Conservation (phyloP, 2,888 invertebrate species). For the Polyommatus icarus region DNA sequence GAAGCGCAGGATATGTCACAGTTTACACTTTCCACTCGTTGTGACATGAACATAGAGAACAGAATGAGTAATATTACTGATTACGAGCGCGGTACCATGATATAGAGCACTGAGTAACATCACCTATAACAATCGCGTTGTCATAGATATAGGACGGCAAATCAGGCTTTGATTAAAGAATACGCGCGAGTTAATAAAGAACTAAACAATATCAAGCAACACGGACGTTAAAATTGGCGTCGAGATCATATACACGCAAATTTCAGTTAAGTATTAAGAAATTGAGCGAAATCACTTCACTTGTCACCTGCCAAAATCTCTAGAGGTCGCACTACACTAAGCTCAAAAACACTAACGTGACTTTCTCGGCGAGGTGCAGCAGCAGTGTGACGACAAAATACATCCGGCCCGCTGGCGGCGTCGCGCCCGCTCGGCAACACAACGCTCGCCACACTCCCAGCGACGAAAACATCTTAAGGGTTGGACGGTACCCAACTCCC, state of each 20-base stretch:
- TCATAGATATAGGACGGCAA: too few species aligned
- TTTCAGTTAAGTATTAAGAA: too few species aligned
- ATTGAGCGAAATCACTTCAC: neutral
- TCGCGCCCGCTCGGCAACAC: slow-evolving; percentile 54
- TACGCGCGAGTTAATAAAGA: too few species aligned
- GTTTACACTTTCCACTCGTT: neutral
- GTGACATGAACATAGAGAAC: neutral
- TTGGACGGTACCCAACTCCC: slow-evolving; percentile 65
- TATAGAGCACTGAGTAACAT: neutral
- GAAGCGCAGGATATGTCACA: neutral
- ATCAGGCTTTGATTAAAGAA: too few species aligned
- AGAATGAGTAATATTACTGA: neutral
- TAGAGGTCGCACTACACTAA: neutral
- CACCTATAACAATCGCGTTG: too few species aligned
- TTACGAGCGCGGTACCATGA: neutral
- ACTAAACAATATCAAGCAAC: neutral
- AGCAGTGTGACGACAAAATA: slow-evolving; percentile 53
- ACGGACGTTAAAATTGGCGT: neutral
- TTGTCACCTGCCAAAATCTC: neutral
- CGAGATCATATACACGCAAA: neutral
- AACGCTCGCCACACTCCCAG: slow-evolving; percentile 63
- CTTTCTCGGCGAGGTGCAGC: slow-evolving; percentile 46
- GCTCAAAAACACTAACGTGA: slow-evolving; percentile 48
- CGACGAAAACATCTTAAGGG: slow-evolving; percentile 64
- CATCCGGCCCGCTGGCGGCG: slow-evolving; percentile 49